Conservation (phyloP, 2,797 vertebrate genomes). For the Sebastiscus albofasciatus region DNA sequence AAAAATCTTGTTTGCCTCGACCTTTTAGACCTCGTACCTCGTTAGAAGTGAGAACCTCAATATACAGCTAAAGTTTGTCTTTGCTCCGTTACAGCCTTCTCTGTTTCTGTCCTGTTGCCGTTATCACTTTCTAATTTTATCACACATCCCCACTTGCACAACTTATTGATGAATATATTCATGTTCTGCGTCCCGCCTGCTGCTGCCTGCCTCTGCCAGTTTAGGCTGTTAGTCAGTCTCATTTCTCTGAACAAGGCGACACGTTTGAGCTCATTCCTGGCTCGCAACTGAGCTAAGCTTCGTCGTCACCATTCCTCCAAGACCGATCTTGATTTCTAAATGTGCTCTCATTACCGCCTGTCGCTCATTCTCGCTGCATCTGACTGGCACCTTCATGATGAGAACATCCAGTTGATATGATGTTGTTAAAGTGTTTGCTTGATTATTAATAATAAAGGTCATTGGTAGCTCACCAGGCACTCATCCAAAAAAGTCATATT, state of each 20-base stretch:
- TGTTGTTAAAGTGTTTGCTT: background rate
- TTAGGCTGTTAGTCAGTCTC: constrained; percentile 32
- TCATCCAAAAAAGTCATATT: background rate
- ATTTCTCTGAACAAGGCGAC: constrained; percentile 21
- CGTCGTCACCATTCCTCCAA: constrained; percentile 2
- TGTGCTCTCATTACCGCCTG: background rate
- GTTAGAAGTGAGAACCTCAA: background rate
- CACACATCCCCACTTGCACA: constrained; percentile 2
- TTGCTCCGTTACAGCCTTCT: background rate
- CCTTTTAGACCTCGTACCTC: background rate
- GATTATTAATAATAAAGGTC: background rate
- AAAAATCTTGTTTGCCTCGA: background rate
- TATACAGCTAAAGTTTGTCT: background rate
- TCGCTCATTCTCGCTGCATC: background rate
- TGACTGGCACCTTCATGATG: background rate
- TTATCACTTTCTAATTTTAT: constrained; percentile 35
- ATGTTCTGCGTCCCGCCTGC: constrained; percentile 25
- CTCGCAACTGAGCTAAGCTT: constrained; percentile 14
- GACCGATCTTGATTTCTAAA: constrained; percentile 2
- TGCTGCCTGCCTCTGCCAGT: constrained; percentile 28
- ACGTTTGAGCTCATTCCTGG: constrained; percentile 24
- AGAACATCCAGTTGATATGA: background rate
- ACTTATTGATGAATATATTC: constrained; percentile 54
- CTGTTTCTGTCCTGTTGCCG: constrained; percentile 3
- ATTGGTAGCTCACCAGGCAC: background rate